Evolutionary conservation across 2,113 vertebrate species (phyloP), one percentile per base, ranked within the genome.

Genomic region (Seriola dumerili): DNA sequence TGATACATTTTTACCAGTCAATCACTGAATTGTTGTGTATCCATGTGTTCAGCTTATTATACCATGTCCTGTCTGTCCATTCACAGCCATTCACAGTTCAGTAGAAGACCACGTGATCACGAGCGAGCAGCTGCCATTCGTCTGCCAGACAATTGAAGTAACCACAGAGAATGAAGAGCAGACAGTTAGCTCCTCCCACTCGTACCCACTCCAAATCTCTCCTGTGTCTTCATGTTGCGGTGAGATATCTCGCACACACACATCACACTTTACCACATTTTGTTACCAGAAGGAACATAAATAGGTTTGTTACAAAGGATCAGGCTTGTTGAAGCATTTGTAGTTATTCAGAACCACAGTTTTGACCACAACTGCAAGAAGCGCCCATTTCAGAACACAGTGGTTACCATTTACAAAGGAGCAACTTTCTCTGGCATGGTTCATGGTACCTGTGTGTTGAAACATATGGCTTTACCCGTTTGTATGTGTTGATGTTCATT

Each of bases 81-180:
- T 50, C 40, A 12, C 55, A 76, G 91, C 52, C 9, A 65, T 86
- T 63, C 78, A 82, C 67, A 90, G 90, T 23, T 86, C 88, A 0
- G 72, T 52, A 1, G 97, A 96, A 16, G 97, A 98, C 80, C 96
- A 97, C 25, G 93, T 99, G 93, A 97, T 99, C 83, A 96, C 97
- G 83, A 91, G 95, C 71, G 97, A 99, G 69, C 97, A 99, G 64
- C 96, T 98, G 5, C 98, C 98, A 0, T 97, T 98, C 48, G 96
- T 99, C 85, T 99, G 98, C 83, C 98, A 99, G 87, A 98, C 98
- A 6, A 97, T 99, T 5, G 98, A 99, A 84, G 98, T 99, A 91
- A 97, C 96, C 90, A 99, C 98, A 0, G 98, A 99, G 91, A 97
- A 97, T 0, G 98, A 99, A 0, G 98, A 99, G 32, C 97, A 98